Evolutionary conservation across 2,797 vertebrate genomes (phyloP), one percentile per base, ranked within the genome.

Genomic region (Rhinophrynus dorsalis): DNA sequence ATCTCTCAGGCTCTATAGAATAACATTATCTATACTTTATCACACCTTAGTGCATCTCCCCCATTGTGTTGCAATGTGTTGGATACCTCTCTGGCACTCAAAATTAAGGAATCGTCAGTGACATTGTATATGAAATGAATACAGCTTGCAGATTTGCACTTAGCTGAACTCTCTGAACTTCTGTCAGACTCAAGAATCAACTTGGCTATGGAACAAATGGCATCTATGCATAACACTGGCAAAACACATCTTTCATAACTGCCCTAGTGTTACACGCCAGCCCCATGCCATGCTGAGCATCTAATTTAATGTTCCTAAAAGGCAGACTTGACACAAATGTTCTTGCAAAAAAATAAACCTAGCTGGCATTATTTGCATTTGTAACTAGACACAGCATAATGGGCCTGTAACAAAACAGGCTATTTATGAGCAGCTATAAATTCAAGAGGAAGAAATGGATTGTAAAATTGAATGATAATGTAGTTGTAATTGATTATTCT

Each of bases 391-490:
- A 29, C 21, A 30, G 33, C 15, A 21, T 58, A 59, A 68, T 68
- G 21, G 54, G 23, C 30, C 56, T 24, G 67, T 20, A 68, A 52
- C 37, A 61, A 68, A 68, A 42, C 47, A 44, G 30, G 5, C 27
- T 55, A 38, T 70, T 70, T 63, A 63, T 56, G 38, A 47, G 29
- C 15, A 33, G 44, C 29, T 35, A 55, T 55, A 62, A 69, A 69
- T 69, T 23, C 57, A 42, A 45, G 15, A 17, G 30, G 56, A 26
- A 29, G 17, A 48, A 55, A 35, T 47, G 27, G 50, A 62, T 62
- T 63, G 48, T 62, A 61, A 62, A 54, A 62, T 21, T 47, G 37
- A 62, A 63, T 50, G 57, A 54, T 63, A 45, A 42, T 68, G 27
- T 27, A 20, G 9, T 12, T 20, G 18, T 29, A 68, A 59, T 30